These are phyloP conservation scores for Aphaenogaster ashmeadi DNA, from an alignment of 1,140 invertebrate species.

Conservation along the genomic window DNA sequence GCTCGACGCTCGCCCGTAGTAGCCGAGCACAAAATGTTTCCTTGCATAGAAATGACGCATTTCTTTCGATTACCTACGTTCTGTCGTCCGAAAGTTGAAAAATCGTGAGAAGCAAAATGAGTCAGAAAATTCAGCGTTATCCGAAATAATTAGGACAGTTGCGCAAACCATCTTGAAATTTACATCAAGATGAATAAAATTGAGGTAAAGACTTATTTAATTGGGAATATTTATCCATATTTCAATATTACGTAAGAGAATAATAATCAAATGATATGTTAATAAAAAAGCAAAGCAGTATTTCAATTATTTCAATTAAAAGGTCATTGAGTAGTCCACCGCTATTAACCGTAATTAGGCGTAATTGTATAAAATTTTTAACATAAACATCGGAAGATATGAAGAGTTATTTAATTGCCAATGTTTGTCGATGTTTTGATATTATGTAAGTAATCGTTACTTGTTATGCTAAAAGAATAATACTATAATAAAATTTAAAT, in stretches of 20 bases:
- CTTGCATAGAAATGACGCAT: neutral
- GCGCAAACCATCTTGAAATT: neutral
- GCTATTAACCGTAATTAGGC: neutral
- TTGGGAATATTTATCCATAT: neutral
- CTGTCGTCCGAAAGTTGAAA: neutral
- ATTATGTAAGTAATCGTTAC: slow-evolving; percentile 26
- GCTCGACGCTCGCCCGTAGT: neutral
- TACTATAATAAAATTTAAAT: neutral
- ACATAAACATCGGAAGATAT: neutral
- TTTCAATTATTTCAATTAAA: slow-evolving; percentile 13
- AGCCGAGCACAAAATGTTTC: neutral
- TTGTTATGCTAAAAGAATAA: neutral
- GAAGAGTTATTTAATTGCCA: neutral
- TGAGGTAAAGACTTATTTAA: slow-evolving; percentile 13
- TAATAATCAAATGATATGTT: neutral
- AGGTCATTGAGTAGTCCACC: neutral
- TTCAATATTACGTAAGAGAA: slow-evolving; percentile 12
- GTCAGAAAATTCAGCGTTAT: neutral
- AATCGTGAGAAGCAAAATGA: neutral
- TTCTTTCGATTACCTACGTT: neutral
- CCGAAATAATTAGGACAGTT: slow-evolving; percentile 1
- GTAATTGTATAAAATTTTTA: slow-evolving; percentile 8
- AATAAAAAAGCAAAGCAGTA: neutral
- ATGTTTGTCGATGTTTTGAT: slow-evolving; percentile 20
- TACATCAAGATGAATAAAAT: neutral